phyloP scores from a whole-genome alignment of 2,888 invertebrate genomes.

The Chironomus riparius region DNA sequence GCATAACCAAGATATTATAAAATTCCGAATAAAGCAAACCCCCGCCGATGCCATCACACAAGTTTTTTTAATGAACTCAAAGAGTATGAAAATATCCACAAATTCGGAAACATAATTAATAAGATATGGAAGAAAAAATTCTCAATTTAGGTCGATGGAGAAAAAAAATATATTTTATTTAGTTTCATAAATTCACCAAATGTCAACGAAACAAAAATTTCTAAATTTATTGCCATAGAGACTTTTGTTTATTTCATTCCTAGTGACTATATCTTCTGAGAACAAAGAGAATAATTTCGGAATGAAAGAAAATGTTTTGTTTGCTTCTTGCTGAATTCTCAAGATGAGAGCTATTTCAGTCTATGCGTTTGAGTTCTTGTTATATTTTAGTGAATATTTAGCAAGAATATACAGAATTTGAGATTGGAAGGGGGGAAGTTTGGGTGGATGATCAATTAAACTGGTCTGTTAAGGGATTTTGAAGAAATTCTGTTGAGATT shows the following conservation, averaged over 20 bases:
- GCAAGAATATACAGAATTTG: neutral
- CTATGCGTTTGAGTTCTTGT: neutral
- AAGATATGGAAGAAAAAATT: neutral
- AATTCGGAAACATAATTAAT: too few relatives aligned
- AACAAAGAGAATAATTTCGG: neutral
- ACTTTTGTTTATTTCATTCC: neutral
- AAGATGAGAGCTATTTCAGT: neutral
- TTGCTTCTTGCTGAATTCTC: neutral
- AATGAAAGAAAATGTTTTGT: neutral
- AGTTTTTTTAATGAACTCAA: too few relatives aligned
- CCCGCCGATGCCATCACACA: too few relatives aligned
- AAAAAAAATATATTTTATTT: neutral
- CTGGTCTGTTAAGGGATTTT: too few relatives aligned
- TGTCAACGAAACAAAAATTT: neutral
- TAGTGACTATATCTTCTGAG: neutral
- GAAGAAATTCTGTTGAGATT: too few relatives aligned
- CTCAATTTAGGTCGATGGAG: neutral
- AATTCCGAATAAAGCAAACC: too few relatives aligned
- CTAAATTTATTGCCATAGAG: neutral
- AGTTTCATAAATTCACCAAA: neutral
- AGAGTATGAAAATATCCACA: too few relatives aligned
- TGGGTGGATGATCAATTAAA: too few relatives aligned
- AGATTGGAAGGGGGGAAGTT: neutral
- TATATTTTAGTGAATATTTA: neutral
- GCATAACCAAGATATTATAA: too few relatives aligned